These are phyloP conservation scores for Pogonomyrmex barbatus DNA, from an alignment of 1,140 invertebrate species.

Conservation along the genomic window DNA sequence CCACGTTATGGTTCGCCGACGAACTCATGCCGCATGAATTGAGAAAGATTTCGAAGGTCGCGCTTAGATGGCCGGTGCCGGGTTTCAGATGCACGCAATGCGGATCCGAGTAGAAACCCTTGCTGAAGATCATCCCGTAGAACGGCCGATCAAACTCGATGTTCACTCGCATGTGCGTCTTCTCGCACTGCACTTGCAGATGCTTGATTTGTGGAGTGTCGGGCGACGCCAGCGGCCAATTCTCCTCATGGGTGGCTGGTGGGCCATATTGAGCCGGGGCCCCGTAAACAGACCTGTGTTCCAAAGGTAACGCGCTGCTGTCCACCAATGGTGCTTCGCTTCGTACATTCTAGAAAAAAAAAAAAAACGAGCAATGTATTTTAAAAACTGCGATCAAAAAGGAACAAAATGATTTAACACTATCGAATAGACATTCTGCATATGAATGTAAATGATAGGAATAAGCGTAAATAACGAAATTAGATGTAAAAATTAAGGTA, in stretches of 20 bases:
- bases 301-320: constrained; percentile 92
- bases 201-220: constrained; percentile 97
- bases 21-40: constrained; percentile 96
- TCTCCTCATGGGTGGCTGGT: constrained; percentile 89
- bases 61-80: constrained; percentile 94
- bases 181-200: constrained; percentile 97
- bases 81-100: constrained; percentile 96
- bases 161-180: constrained; percentile 97
- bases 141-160: constrained; percentile 98
- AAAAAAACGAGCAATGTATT: constrained; percentile 49
- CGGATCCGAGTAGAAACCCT: constrained; percentile 95
- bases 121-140: constrained; percentile 98
- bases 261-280: constrained; percentile 89
- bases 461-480: not conserved
- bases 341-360: constrained; percentile 89
- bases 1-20: constrained; percentile 94
- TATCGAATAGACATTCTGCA: not conserved
- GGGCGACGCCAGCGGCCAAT: constrained; percentile 93
- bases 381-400: not conserved
- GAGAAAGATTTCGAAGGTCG: constrained; percentile 96
- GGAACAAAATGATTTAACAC: not conserved
- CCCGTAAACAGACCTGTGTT: constrained; percentile 92
- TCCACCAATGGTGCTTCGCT: constrained; percentile 91
- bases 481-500: not conserved
- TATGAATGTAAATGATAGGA: not conserved